Evolutionary conservation across 2,888 invertebrate species (phyloP).

Genomic region (Acronicta psi): DNA sequence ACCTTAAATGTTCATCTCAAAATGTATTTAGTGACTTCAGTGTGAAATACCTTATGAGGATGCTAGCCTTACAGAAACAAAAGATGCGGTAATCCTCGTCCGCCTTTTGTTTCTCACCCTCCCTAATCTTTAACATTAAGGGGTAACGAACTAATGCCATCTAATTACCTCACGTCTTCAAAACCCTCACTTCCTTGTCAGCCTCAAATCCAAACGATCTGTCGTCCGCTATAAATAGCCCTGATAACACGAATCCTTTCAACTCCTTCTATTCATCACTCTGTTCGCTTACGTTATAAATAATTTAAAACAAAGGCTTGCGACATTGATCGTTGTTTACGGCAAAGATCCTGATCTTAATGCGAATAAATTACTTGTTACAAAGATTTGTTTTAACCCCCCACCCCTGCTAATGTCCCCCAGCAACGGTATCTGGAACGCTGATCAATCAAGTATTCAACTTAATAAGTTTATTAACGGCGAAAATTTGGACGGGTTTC

Average conservation of each 20-base stretch:
- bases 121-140: constrained; percentile 15
- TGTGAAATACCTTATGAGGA: not conserved
- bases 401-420: constrained; percentile 20
- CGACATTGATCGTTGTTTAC: constrained; percentile 63
- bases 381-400: constrained; percentile 51
- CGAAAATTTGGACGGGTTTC: constrained; percentile 31
- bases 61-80: constrained; percentile 8
- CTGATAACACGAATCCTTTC: constrained; percentile 44
- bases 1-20: too few relatives aligned
- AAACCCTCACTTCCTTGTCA: constrained; percentile 31
- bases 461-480: constrained; percentile 59
- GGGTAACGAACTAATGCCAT: constrained; percentile 24
- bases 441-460: constrained; percentile 59
- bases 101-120: constrained; percentile 1
- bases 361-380: constrained; percentile 64
- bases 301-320: constrained; percentile 62
- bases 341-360: constrained; percentile 64
- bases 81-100: constrained; percentile 8
- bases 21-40: not conserved
- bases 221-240: constrained; percentile 44
- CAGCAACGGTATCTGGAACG: constrained; percentile 42
- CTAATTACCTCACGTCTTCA: constrained; percentile 50
- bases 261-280: constrained; percentile 54
- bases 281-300: constrained; percentile 54
- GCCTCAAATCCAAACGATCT: constrained; percentile 34